Base-by-base conservation (phyloP, 1,140 invertebrate species). In the Brachionus rubens region DNA sequence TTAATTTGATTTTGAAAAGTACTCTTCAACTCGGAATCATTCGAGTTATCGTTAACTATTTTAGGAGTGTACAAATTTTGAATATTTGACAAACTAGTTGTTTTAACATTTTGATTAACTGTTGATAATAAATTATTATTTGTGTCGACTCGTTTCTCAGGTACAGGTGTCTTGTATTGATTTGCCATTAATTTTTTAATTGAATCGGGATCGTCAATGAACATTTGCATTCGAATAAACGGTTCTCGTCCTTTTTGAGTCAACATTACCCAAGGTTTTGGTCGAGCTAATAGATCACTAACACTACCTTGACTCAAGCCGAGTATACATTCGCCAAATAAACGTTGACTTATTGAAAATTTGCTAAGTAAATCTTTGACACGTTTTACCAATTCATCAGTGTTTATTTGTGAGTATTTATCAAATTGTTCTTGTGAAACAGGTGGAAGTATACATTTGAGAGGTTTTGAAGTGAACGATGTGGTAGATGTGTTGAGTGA, bases 391-490 rank as follows among this genome's bases (percentile, higher is more conserved):
- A 99, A 94, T 78, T 98, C 94, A 86, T 99, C 96, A 0, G 96
- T 99, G 82, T 98, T 97, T 50, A 99, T 88, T 83, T 95, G 95
- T 81, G 96, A 93, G 87, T 96, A 99, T 83, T 94, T 90, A 85
- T 59, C 96, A 84, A 99, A 98, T 82, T 99, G 94, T 81, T 98
- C 95, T 82, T 98, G 96, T 0, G 95, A 98, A 77, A 99, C 98
- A 0, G 96, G 96, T 40, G 68, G 68, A 14, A 72, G 54, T n/a
- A 54, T 46, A 33, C 40, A 56, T 40, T 41, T 54, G 1, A 48
- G 46, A 14, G 46, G 43, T 26, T 48, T 70, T 7, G 6, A 33
- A 0, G 24, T 0, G 6, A 43, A 75, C 2, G 33, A 26, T 21
- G 30, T 16, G 14, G 70, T 40, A 24, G 67, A 72, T 30, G 50